Evolutionary conservation across 2,113 vertebrate genomes (phyloP).

Genomic region (Camelus bactrianus): DNA sequence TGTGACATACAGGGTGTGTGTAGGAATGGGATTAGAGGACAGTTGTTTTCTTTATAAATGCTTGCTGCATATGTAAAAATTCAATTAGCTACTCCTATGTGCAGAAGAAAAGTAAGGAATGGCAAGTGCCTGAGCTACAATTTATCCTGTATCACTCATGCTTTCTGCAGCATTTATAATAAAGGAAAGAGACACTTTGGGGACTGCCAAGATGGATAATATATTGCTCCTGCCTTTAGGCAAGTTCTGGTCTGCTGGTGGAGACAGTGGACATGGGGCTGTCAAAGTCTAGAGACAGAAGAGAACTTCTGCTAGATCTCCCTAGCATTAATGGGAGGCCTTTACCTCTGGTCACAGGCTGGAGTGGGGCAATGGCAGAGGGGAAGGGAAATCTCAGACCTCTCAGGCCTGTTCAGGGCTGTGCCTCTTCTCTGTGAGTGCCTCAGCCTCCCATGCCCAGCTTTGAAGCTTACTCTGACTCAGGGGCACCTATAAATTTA

Average conservation of each 20-base stretch:
- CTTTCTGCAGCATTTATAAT: slow-evolving; percentile 22
- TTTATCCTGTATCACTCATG: slow-evolving; percentile 4
- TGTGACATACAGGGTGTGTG: background rate
- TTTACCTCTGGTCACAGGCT: background rate
- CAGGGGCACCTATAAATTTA: background rate
- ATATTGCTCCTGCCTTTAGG: background rate
- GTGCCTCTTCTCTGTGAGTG: background rate
- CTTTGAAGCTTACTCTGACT: background rate
- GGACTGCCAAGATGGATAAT: background rate
- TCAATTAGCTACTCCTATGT: background rate
- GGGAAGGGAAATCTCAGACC: background rate
- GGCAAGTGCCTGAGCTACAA: background rate
- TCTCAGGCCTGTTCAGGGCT: background rate
- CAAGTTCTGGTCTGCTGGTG: background rate
- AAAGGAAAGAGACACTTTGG: background rate
- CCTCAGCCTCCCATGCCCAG: background rate
- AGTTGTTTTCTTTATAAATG: slow-evolving; percentile 29
- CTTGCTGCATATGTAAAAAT: slow-evolving; percentile 40
- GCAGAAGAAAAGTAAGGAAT: slow-evolving; percentile 15
- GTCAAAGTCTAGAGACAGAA: background rate
- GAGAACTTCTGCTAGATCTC: background rate
- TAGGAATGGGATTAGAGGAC: background rate
- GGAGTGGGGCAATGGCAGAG: background rate
- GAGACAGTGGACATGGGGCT: background rate
- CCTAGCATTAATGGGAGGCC: background rate